phyloP scores from a whole-genome alignment of 2,113 vertebrate genomes.

The Apteryx mantelli region DNA sequence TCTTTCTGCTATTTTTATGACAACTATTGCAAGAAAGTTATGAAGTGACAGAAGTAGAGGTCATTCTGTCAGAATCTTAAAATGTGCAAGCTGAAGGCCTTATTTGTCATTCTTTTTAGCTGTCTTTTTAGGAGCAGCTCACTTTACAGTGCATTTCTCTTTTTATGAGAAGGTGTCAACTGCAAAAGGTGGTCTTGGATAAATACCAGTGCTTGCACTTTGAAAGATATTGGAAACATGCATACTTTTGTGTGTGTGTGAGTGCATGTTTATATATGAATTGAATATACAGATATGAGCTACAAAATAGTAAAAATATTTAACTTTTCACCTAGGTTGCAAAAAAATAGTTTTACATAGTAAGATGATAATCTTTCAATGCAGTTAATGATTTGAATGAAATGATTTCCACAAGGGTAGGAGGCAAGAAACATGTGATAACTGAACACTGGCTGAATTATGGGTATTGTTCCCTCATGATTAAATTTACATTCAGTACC shows the following conservation, averaged over 20 bases:
- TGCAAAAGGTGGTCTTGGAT: slow-evolving; percentile 25
- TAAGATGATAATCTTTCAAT: slow-evolving; percentile 34
- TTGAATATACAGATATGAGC: not conserved
- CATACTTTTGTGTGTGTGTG: not conserved
- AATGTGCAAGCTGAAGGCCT: slow-evolving; percentile 30
- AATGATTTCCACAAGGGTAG: slow-evolving; percentile 47
- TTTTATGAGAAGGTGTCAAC: slow-evolving; percentile 46
- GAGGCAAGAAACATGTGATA: not conserved
- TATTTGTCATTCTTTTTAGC: not conserved
- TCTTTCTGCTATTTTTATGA: slow-evolving; percentile 21
- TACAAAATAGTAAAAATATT: not conserved
- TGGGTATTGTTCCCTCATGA: not conserved
- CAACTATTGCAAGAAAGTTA: slow-evolving; percentile 23
- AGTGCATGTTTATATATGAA: not conserved
- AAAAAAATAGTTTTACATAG: slow-evolving; percentile 11
- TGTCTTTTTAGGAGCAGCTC: slow-evolving; percentile 23
- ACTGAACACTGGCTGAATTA: slow-evolving; percentile 10
- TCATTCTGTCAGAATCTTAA: slow-evolving; percentile 46
- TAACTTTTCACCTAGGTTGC: not conserved
- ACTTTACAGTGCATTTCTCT: slow-evolving; percentile 22
- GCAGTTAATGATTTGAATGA: slow-evolving; percentile 52
- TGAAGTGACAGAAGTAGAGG: slow-evolving; percentile 46
- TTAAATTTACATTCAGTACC: slow-evolving; percentile 17
- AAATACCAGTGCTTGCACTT: slow-evolving; percentile 24
- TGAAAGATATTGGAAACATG: not conserved